Evolutionary conservation across 2,888 invertebrate genomes (phyloP).

Genomic region (Ichneumon xanthorius): DNA sequence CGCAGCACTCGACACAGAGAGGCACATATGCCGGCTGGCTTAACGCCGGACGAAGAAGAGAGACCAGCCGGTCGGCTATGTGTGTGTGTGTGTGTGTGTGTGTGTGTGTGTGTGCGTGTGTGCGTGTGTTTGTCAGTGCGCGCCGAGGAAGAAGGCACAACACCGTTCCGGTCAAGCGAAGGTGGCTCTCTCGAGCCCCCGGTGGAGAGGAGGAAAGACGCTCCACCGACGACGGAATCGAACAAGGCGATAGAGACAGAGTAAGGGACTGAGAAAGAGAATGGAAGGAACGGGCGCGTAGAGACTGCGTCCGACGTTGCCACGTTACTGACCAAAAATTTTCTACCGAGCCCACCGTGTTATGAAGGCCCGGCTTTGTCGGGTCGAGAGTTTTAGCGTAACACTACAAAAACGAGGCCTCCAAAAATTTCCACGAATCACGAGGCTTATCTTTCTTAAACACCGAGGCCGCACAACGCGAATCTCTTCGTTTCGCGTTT

Average conservation of each 20-base stretch:
- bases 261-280: slow-evolving; percentile 21
- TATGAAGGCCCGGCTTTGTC: slow-evolving; percentile 55
- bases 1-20: slow-evolving; percentile 9
- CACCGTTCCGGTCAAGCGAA: slow-evolving; percentile 81
- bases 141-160: slow-evolving; percentile 76
- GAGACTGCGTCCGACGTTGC: slow-evolving; percentile 60
- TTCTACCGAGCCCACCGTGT: slow-evolving; percentile 51
- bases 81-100: slow-evolving; percentile 37
- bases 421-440: slow-evolving; percentile 6
- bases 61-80: slow-evolving; percentile 59
- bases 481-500: background rate
- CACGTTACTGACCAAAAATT: slow-evolving; percentile 65
- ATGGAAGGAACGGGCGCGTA: slow-evolving; percentile 21
- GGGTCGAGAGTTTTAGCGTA: slow-evolving; percentile 10
- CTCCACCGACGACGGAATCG: slow-evolving; percentile 66
- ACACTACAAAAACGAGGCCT: background rate
- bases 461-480: background rate
- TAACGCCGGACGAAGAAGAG: background rate
- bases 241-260: slow-evolving; percentile 57
- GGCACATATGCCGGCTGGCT: slow-evolving; percentile 14
- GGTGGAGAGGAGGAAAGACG: slow-evolving; percentile 59
- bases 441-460: background rate
- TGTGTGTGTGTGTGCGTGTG: too few species aligned
- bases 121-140: slow-evolving; percentile 18
- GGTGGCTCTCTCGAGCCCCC: slow-evolving; percentile 66